A percentile compares a stretch with the other conserved stretches of the same genome.
These are phyloP conservation scores for Apis mellifera DNA, from an alignment of 1,140 invertebrate genomes.

Conservation along the genomic window DNA sequence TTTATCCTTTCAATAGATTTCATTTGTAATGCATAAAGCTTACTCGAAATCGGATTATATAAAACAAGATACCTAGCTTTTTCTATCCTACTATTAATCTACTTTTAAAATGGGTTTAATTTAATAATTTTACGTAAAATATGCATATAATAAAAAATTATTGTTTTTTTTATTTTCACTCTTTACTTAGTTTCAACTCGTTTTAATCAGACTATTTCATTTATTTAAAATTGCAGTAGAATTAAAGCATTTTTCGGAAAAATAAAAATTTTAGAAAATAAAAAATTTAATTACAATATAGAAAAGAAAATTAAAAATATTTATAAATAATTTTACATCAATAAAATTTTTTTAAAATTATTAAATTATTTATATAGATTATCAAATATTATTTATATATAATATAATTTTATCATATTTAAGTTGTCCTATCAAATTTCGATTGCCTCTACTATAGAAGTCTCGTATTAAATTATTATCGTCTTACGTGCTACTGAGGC, in stretches of 20 bases:
- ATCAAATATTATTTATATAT: not conserved
- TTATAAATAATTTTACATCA: not conserved
- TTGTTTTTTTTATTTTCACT: not conserved
- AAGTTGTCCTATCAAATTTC: not conserved
- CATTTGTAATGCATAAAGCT: not conserved
- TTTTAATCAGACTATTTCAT: not conserved
- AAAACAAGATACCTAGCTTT: not conserved
- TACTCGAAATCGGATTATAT: not conserved
- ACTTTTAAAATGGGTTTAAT: not conserved
- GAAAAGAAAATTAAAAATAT: not conserved
- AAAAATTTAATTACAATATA: not conserved
- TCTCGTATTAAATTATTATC: slow-evolving; percentile 23
- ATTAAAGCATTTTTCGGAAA: not conserved
- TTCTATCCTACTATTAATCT: not conserved
- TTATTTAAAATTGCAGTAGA: not conserved
- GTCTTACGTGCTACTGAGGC: slow-evolving; percentile 46
- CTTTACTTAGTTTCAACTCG: not conserved
- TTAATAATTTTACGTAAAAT: not conserved
- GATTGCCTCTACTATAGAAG: slow-evolving; percentile 1
- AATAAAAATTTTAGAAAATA: not conserved
- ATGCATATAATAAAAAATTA: not conserved
- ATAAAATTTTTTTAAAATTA: slow-evolving; percentile 2
- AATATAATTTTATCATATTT: not conserved
- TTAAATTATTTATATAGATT: slow-evolving; percentile 4
- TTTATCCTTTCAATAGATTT: not conserved